Evolutionary conservation across 2,888 invertebrate genomes (phyloP).

Genomic region (Caenorhabditis auriculariae): DNA sequence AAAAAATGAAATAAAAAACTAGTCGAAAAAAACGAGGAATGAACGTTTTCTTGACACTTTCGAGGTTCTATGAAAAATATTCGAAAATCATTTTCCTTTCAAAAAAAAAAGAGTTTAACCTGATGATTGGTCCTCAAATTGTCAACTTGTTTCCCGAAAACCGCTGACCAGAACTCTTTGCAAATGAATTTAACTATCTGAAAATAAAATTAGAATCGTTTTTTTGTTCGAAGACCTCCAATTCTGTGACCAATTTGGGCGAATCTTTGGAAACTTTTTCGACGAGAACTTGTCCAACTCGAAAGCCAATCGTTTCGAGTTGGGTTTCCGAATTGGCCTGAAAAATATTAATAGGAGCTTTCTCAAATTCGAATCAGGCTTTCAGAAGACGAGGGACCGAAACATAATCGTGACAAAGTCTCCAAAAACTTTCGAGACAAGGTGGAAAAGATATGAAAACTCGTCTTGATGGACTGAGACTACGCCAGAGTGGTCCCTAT

Average conservation of each 20-base stretch:
- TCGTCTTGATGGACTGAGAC: no score
- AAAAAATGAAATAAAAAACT: no score
- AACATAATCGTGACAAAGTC: background rate
- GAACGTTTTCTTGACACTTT: background rate
- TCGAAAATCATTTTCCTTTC: constrained; percentile 1
- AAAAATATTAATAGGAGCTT: constrained; percentile 4
- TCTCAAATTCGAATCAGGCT: no score
- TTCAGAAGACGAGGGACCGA: background rate
- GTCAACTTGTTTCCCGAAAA: constrained; percentile 97
- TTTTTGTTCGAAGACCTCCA: constrained; percentile 73
- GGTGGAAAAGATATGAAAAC: no score
- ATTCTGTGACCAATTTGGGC: constrained; percentile 79
- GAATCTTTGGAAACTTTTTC: constrained; percentile 65
- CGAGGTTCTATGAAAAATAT: background rate
- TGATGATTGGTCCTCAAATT: constrained; percentile 91
- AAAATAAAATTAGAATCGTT: background rate
- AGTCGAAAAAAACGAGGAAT: background rate
- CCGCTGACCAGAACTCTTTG: constrained; percentile 96
- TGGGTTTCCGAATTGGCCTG: constrained; percentile 61
- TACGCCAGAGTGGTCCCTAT: no score
- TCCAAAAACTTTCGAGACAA: background rate
- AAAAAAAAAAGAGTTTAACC: constrained; percentile 53
- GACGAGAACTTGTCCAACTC: constrained; percentile 69
- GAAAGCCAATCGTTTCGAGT: constrained; percentile 70
- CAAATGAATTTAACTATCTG: constrained; percentile 93